Evolutionary conservation across 2,113 vertebrate species (phyloP).

Genomic region (Ardeotis arabs): DNA sequence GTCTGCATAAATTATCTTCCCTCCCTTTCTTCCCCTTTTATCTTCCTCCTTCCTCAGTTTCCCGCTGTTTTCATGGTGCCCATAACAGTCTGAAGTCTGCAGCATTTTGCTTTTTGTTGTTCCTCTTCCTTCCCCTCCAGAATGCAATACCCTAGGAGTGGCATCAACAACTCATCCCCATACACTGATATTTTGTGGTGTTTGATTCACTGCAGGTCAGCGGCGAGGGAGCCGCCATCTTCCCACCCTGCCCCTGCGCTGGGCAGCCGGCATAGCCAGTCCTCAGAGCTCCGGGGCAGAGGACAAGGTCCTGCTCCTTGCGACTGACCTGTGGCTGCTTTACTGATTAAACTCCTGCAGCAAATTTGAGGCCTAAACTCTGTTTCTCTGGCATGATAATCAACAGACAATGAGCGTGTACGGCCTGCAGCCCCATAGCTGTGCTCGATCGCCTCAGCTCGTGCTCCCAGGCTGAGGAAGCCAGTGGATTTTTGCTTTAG

Average conservation of each 20-base stretch:
- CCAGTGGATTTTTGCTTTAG: neutral
- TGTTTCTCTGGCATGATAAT: neutral
- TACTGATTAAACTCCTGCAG: neutral
- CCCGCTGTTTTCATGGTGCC: neutral
- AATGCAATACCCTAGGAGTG: neutral
- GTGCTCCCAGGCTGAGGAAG: neutral
- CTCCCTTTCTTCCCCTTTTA: neutral
- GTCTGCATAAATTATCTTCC: neutral
- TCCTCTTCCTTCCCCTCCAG: neutral
- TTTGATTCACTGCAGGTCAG: neutral
- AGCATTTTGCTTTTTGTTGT: neutral
- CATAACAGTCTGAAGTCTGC: neutral
- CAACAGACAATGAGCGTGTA: fast-evolving
- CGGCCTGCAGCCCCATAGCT: neutral
- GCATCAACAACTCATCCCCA: fast-evolving
- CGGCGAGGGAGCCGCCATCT: neutral
- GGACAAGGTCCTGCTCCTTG: neutral
- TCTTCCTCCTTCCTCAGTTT: neutral
- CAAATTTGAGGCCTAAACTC: neutral
- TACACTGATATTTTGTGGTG: fast-evolving
- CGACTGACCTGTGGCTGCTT: fast-evolving
- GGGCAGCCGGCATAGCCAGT: neutral
- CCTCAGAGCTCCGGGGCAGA: neutral
- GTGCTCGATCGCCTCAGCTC: neutral
- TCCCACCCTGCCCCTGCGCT: neutral